phyloP scores from a whole-genome alignment of 2,888 invertebrate species.

The Drosophila colorata region DNA sequence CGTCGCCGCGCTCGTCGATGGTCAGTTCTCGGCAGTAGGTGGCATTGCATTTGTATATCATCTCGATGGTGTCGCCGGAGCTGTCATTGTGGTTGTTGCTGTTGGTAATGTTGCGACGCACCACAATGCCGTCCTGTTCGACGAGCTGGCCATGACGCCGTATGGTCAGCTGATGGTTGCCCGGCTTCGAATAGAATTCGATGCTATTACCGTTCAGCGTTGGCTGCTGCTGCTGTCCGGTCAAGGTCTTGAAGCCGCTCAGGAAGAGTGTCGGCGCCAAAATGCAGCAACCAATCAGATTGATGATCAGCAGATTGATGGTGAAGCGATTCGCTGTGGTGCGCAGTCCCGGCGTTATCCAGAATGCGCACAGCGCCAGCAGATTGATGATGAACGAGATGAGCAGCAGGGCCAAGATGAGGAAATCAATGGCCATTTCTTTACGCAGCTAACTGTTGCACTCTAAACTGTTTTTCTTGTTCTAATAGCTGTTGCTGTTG shows the following conservation, averaged over 20 bases:
- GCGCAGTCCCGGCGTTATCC: constrained; percentile 85
- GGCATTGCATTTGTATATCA: constrained; percentile 80
- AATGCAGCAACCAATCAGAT: constrained; percentile 84
- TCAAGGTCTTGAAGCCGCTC: constrained; percentile 54
- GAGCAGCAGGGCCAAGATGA: constrained; percentile 85
- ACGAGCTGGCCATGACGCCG: constrained; percentile 79
- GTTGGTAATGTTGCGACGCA: constrained; percentile 56
- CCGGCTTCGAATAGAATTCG: constrained; percentile 80
- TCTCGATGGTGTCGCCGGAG: constrained; percentile 71
- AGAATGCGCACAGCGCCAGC: constrained; percentile 85
- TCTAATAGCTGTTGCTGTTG: constrained; percentile 22
- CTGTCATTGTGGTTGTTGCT: constrained; percentile 46
- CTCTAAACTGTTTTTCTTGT: constrained; percentile 19
- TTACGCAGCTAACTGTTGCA: constrained; percentile 25
- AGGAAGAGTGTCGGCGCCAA: constrained; percentile 84
- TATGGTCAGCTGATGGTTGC: constrained; percentile 81
- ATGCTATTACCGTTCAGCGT: constrained; percentile 73
- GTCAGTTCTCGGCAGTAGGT: constrained; percentile 81
- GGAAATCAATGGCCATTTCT: constrained; percentile 85
- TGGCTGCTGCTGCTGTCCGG: constrained; percentile 17
- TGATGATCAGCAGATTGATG: constrained; percentile 85
- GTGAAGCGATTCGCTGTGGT: constrained; percentile 85
- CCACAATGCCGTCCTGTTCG: constrained; percentile 80
- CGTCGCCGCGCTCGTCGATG: constrained; percentile 79
- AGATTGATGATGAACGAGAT: constrained; percentile 85